Evolutionary conservation across 1,140 invertebrate genomes (phyloP).

Genomic region (Atta cephalotes): DNA sequence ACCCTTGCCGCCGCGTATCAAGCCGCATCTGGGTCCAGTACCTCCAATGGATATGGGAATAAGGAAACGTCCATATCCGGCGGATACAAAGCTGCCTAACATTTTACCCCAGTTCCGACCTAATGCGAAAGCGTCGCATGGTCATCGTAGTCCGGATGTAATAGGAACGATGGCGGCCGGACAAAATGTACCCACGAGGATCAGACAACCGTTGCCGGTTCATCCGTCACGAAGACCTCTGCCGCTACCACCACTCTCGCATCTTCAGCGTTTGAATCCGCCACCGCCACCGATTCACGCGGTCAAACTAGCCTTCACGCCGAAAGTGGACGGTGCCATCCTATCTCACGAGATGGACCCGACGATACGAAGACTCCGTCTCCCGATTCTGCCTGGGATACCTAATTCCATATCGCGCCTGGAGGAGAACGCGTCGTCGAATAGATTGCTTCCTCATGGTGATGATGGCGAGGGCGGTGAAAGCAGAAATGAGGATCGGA

Average conservation of each 20-base stretch:
- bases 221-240: constrained; percentile 72
- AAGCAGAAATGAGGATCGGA: constrained; percentile 8
- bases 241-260: constrained; percentile 67
- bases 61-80: constrained; percentile 82
- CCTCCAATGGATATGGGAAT: constrained; percentile 74
- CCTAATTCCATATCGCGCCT: constrained; percentile 22
- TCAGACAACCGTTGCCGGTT: constrained; percentile 60
- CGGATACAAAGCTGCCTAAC: constrained; percentile 88
- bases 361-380: constrained; percentile 66
- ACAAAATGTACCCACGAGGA: constrained; percentile 65
- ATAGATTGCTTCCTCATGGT: constrained; percentile 66
- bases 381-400: background rate
- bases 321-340: constrained; percentile 52
- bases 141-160: constrained; percentile 83
- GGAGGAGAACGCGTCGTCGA: constrained; percentile 38
- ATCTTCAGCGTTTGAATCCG: constrained; percentile 85
- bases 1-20: constrained; percentile 75
- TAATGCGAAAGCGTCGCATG: constrained; percentile 88
- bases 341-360: constrained; percentile 46
- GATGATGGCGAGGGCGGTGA: constrained; percentile 32
- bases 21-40: constrained; percentile 62
- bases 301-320: constrained; percentile 41
- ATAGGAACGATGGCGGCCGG: constrained; percentile 83
- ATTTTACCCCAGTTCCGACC: constrained; percentile 91
- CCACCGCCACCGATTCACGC: constrained; percentile 83